Evolutionary conservation across 2,797 vertebrate species (phyloP).

Genomic region (Cossypha caffra): DNA sequence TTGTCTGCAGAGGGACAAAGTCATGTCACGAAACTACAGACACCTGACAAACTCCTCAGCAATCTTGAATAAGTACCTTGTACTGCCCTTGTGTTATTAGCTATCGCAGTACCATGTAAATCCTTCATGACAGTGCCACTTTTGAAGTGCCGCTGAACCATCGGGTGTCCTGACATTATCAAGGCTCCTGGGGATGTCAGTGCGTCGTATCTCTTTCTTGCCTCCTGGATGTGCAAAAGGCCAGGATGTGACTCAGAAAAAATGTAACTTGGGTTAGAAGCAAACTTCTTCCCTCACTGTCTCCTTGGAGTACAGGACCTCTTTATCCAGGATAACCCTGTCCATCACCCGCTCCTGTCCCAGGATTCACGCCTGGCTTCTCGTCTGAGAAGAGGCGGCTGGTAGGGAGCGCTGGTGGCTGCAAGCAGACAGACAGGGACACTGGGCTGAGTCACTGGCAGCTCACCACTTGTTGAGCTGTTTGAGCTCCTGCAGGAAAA

Average conservation of each 20-base stretch:
- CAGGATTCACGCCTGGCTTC: not conserved
- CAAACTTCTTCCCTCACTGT: not conserved
- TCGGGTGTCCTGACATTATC: not conserved
- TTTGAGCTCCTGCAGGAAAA: slow-evolving; percentile 44
- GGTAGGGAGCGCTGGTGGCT: not conserved
- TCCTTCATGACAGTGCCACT: not conserved
- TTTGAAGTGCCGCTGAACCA: not conserved
- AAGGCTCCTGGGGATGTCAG: not conserved
- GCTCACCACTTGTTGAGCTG: slow-evolving; percentile 9
- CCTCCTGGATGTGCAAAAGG: not conserved
- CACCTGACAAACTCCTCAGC: not conserved
- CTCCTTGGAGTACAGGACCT: not conserved
- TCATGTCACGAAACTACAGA: not conserved
- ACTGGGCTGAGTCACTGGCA: not conserved
- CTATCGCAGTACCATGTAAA: not conserved
- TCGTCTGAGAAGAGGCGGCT: not conserved
- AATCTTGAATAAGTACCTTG: not conserved
- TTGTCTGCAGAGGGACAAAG: not conserved
- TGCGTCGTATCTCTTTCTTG: not conserved
- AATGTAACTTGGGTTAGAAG: not conserved
- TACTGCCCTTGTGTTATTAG: not conserved
- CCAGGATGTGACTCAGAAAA: not conserved
- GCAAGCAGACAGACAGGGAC: not conserved
- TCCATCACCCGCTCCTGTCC: not conserved
- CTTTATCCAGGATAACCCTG: not conserved